Evolutionary conservation across 2,113 vertebrate species (phyloP).

Genomic region (Pteronura brasiliensis): DNA sequence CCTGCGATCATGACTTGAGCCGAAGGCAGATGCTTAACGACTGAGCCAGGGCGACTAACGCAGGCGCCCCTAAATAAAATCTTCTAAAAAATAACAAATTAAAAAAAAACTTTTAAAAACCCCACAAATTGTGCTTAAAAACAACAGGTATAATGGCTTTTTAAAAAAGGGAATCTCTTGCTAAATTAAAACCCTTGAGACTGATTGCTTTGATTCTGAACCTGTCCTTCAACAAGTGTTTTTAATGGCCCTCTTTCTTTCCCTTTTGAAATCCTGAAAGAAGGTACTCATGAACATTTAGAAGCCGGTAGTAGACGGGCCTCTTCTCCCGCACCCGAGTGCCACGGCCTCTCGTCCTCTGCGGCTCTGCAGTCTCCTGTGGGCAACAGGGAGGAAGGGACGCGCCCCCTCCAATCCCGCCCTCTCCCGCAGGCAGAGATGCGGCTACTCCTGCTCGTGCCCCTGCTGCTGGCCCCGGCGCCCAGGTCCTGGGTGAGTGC

Average conservation of each 20-base stretch:
- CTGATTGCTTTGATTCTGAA: background rate
- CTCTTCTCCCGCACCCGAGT: background rate
- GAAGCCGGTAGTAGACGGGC: background rate
- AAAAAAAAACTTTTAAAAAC: no score
- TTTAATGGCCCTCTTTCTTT: background rate
- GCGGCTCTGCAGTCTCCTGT: background rate
- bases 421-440: conserved; percentile 28
- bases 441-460: background rate
- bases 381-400: background rate
- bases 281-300: background rate
- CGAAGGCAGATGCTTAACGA: no score
- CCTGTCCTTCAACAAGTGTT: background rate
- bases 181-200: background rate
- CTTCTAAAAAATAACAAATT: no score
- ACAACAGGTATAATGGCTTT: background rate
- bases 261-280: background rate
- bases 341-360: fast-evolving
- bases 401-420: background rate
- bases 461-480: background rate
- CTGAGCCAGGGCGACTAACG: background rate
- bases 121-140: background rate
- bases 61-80: background rate
- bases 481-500: conserved; percentile 59
- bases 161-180: background rate
- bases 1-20: no score